phyloP scores from a whole-genome alignment of 2,888 invertebrate genomes.

The Rhopalosiphum nymphaeae region DNA sequence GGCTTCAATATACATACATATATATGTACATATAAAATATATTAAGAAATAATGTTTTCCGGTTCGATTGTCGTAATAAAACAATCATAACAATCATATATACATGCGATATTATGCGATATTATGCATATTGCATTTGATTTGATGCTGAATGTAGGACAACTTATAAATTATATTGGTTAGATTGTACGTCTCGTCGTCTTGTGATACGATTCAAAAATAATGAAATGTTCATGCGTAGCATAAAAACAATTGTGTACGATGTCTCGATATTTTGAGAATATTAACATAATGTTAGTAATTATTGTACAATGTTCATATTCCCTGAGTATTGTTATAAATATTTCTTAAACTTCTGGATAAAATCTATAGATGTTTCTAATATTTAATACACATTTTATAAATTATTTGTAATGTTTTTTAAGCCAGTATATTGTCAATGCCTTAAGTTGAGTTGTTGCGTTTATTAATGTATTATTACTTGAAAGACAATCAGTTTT shows the following conservation, averaged over 20 bases:
- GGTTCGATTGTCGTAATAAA: constrained; percentile 26
- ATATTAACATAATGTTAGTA: background rate
- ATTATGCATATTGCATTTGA: background rate
- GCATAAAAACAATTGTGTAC: background rate
- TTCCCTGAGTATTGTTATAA: background rate
- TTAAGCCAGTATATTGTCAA: background rate
- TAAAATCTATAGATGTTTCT: background rate
- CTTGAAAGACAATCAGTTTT: background rate
- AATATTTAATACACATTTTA: background rate
- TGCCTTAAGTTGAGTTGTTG: background rate
- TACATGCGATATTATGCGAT: background rate
- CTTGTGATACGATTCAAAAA: background rate
- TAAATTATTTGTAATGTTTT: background rate
- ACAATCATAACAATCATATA: background rate
- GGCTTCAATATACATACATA: background rate
- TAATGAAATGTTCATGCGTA: background rate
- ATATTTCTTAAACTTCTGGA: background rate
- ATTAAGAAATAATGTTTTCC: constrained; percentile 26
- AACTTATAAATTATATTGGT: constrained; percentile 7
- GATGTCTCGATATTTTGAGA: background rate
- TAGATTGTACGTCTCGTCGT: background rate
- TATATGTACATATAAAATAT: background rate
- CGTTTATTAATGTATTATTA: background rate
- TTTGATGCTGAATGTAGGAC: background rate
- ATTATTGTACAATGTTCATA: background rate